Percentiles rank a stretch among this genome's conserved stretches.
Conservation (phyloP, 2,888 invertebrate genomes). For the Pyrrhosoma nymphula region DNA sequence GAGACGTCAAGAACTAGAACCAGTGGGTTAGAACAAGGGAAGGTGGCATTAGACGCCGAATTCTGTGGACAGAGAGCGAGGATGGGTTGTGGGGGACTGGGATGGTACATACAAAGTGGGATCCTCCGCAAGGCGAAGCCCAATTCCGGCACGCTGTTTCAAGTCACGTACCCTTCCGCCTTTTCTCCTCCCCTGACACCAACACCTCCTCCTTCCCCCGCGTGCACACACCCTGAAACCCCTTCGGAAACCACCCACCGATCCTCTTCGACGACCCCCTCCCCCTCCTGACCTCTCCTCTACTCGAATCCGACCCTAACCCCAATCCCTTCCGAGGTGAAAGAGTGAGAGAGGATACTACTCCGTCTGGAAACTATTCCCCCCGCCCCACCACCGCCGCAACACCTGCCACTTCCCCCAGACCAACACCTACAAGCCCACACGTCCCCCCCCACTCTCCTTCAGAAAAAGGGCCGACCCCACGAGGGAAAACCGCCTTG, state of each 20-base stretch:
- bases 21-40: too few species aligned
- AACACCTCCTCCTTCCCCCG: background rate
- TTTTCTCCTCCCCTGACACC: background rate
- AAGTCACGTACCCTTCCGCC: conserved; percentile 46
- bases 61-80: background rate
- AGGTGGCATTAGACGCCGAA: too few species aligned
- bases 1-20: too few species aligned
- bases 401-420: background rate
- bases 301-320: background rate
- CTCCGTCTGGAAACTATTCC: conserved; percentile 1
- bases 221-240: background rate
- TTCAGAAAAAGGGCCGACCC: background rate
- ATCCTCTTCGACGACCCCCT: background rate
- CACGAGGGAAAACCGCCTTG: background rate
- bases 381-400: background rate
- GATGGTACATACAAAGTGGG: background rate
- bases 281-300: background rate
- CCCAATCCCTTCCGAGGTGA: conserved; percentile 16
- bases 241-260: background rate
- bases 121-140: conserved; percentile 1
- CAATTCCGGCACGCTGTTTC: conserved; percentile 46
- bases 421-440: background rate
- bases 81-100: background rate
- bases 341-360: background rate
- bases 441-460: background rate